Conservation (phyloP, 2,797 vertebrate species). For the Macropodus opercularis region DNA sequence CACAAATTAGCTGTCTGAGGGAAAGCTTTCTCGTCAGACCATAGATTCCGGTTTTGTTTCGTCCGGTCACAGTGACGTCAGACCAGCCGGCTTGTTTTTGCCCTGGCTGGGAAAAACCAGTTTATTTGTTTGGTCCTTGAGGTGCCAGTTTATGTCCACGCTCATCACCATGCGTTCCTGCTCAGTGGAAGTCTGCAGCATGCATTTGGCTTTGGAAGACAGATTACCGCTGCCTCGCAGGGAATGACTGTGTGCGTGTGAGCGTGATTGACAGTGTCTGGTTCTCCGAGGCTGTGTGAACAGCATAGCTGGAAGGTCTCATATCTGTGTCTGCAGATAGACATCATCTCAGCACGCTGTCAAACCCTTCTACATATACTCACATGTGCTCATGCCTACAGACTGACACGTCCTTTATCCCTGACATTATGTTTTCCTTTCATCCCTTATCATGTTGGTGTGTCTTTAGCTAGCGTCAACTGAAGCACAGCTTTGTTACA, state of each 20-base stretch:
- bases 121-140: slow-evolving; percentile 28
- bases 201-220: slow-evolving; percentile 28
- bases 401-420: not conserved
- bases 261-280: not conserved
- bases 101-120: not conserved
- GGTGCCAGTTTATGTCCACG: slow-evolving; percentile 21
- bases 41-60: slow-evolving; percentile 11
- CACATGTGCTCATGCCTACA: not conserved
- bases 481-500: not conserved
- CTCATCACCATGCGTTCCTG: slow-evolving; percentile 33
- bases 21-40: slow-evolving; percentile 2
- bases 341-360: slow-evolving; percentile 42
- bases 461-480: not conserved
- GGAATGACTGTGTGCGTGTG: slow-evolving; percentile 2
- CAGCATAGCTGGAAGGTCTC: slow-evolving; percentile 42
- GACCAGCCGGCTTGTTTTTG: slow-evolving; percentile 22
- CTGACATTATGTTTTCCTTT: slow-evolving; percentile 8
- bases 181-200: slow-evolving; percentile 35
- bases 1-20: slow-evolving; percentile 9
- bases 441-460: not conserved
- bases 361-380: slow-evolving; percentile 20
- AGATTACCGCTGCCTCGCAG: slow-evolving; percentile 30
- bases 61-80: slow-evolving; percentile 14
- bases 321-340: slow-evolving; percentile 36
- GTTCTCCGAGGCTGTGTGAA: slow-evolving; percentile 37